These are phyloP conservation scores for Ceyx melanurus DNA, from an alignment of 2,113 vertebrate genomes.

Conservation along the genomic window DNA sequence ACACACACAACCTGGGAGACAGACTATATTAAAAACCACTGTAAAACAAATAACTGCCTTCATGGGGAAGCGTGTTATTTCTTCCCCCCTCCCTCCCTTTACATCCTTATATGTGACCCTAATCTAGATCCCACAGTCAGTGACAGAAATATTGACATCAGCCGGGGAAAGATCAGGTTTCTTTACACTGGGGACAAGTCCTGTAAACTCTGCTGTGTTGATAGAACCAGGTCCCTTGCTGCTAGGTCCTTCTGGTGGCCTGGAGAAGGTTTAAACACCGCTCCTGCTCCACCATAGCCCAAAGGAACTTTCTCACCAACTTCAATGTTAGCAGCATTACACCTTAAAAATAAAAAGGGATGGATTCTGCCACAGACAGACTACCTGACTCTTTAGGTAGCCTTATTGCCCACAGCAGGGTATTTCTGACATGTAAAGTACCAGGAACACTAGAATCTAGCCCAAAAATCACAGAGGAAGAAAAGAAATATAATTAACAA, in stretches of 20 bases:
- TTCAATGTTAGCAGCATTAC: neutral
- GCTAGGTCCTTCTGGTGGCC: constrained; percentile 32
- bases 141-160: constrained; percentile 67
- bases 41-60: constrained; percentile 47
- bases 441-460: neutral
- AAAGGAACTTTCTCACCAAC: neutral
- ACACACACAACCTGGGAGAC: neutral
- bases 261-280: neutral
- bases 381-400: neutral
- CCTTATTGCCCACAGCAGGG: neutral
- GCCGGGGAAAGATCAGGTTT: constrained; percentile 30
- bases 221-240: constrained; percentile 52
- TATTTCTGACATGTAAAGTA: neutral
- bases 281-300: neutral
- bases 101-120: constrained; percentile 46
- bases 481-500: neutral
- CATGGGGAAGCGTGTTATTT: neutral
- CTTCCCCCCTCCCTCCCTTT: neutral
- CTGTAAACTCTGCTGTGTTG: constrained; percentile 51
- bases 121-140: constrained; percentile 45
- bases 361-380: neutral
- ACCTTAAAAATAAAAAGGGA: neutral
- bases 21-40: neutral
- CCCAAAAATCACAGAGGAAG: neutral
- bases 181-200: constrained; percentile 26